Evolutionary conservation across 2,888 invertebrate genomes (phyloP), one percentile per base, ranked within the genome.

Genomic region (Argyresthia goedartella): DNA sequence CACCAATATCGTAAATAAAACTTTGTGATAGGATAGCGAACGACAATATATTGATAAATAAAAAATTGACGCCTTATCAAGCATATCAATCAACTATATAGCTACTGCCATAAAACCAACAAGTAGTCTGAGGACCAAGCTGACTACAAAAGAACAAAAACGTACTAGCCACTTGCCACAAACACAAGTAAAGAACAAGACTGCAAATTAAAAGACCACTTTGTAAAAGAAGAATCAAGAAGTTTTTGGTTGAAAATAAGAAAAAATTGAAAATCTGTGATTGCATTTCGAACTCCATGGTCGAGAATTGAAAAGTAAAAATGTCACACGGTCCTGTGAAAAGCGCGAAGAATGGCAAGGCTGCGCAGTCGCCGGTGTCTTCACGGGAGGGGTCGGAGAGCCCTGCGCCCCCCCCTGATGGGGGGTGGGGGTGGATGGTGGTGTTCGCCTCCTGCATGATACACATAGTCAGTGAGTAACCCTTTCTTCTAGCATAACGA

Each of bases 391-490:
- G 72, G 35, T 69, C 76, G 1, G 72, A 73, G 58, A 76, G 73
- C 56, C 71, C 82, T 54, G 85, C 89, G 7, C 77, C 90, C 55
- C 93, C 94, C 14, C 95, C 95, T 0, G 97, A 97, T 69, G 96
- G 97, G 0, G 97, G 97, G 10, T 97, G 97, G 97, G 97, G 97
- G 0, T 97, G 96, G 96, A 89, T 94, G 79, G 95, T 97, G 51
- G 97, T 97, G 52, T 93, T 96, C 69, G 96, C 94, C 25, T 97
- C 97, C 8, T 98, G 99, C 82, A 93, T 98, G 93, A 95, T 99
- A 65, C 98, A 99, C 84, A 91, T 96, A 62, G 90, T 95, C 81
- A 95, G 95, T 95, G 78, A 95, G 95, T 94, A 80, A 25, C 25
- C 6, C 2, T 6, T 25, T 4, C 25, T 25, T 4, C 25, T 25